These are phyloP conservation scores for Xenopus borealis DNA, from an alignment of 2,113 vertebrate genomes.

Conservation along the genomic window DNA sequence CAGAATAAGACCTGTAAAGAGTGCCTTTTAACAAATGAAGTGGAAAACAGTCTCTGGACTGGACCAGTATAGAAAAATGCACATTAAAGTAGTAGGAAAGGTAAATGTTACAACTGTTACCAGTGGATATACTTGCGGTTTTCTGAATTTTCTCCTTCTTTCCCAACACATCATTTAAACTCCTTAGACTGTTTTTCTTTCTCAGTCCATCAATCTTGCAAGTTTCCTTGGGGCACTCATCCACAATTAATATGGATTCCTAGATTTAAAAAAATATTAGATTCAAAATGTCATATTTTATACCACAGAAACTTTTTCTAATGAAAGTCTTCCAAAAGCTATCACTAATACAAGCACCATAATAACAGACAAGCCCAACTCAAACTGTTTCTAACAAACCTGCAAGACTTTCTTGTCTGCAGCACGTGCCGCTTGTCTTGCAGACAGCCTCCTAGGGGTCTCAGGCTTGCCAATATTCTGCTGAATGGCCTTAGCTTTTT, in stretches of 20 bases:
- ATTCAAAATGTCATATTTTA: too few relatives aligned
- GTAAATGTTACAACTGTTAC: slow-evolving; percentile 56
- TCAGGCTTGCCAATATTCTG: slow-evolving; percentile 63
- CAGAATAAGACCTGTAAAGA: too few relatives aligned
- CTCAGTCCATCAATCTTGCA: slow-evolving; percentile 48
- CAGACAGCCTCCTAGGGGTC: slow-evolving; percentile 68
- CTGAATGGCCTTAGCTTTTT: slow-evolving; percentile 81
- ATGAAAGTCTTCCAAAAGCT: too few relatives aligned
- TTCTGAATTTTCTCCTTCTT: slow-evolving; percentile 64
- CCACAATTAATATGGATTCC: slow-evolving; percentile 73
- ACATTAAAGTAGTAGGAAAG: too few relatives aligned
- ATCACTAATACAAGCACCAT: too few relatives aligned
- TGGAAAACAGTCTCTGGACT: too few relatives aligned
- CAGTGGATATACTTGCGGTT: slow-evolving; percentile 58
- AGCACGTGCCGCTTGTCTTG: slow-evolving; percentile 58
- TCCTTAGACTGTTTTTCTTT: slow-evolving; percentile 70
- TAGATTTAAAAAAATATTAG: slow-evolving; percentile 52
- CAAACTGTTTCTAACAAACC: not conserved
- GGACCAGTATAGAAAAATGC: too few relatives aligned
- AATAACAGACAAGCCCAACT: too few relatives aligned
- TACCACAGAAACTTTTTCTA: too few relatives aligned
- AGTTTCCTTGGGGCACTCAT: slow-evolving; percentile 20
- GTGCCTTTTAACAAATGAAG: too few relatives aligned
- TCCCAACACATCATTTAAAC: slow-evolving; percentile 89
- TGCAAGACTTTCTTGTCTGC: slow-evolving; percentile 38